Percentiles rank a stretch among this genome's conserved stretches.
Conservation (phyloP, 2,888 invertebrate genomes). For the Dromius quadrimaculatus region DNA sequence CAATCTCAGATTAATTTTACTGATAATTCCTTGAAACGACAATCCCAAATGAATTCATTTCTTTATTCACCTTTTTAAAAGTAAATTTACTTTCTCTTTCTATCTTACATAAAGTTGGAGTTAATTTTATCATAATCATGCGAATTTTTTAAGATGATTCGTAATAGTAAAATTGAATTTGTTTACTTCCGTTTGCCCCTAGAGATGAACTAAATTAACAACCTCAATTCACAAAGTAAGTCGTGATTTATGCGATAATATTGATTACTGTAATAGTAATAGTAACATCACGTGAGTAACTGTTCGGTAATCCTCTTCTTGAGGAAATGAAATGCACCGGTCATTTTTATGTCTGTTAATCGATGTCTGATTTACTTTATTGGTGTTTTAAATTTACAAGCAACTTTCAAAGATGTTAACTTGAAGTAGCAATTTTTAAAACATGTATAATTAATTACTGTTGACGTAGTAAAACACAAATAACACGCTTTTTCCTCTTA, state of each 20-base stretch:
- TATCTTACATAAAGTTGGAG: neutral
- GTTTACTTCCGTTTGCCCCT: neutral
- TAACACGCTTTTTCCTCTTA: no score
- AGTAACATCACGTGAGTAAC: neutral
- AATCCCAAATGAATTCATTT: no score
- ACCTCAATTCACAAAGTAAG: conserved; percentile 1
- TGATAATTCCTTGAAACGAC: no score
- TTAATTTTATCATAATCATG: neutral
- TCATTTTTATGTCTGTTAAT: no score
- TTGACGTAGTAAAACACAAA: no score
- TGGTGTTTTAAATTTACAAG: no score
- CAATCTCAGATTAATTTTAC: no score
- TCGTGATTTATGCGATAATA: neutral
- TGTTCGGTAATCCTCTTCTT: neutral
- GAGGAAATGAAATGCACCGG: neutral
- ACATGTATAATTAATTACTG: no score
- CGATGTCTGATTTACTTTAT: no score
- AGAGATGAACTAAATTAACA: neutral
- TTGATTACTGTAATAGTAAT: neutral
- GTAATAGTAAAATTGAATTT: neutral
- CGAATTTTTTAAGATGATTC: neutral
- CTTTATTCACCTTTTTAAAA: no score
- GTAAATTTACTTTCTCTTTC: neutral
- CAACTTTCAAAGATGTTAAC: no score
- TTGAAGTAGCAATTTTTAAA: no score